Base-by-base conservation (phyloP, 2,113 vertebrate genomes). In the Gnathonemus echidnorhynchus region DNA sequence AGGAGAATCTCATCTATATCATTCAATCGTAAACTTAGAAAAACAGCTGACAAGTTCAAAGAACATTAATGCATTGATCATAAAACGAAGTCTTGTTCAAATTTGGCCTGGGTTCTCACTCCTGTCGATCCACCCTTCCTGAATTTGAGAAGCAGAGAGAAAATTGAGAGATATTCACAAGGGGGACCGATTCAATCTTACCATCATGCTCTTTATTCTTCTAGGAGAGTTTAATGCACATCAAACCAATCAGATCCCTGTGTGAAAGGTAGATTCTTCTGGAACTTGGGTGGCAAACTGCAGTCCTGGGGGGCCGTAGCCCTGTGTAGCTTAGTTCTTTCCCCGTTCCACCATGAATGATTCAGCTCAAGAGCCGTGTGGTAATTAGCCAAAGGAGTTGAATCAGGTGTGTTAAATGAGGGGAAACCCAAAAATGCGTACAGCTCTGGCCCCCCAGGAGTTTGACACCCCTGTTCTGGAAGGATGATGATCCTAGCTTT, bases 161-260 rank as follows among this genome's bases (percentile, higher is more conserved):
- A 5, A 10, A 90, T 89, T 85, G 86, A 90, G 90, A 86, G 62
- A 86, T 35, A 93, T 92, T 92, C 89, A 92, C 91, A 90, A 91
- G 66, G 9, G 85, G 56, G 58, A 88, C 52, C 89, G 87, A 92
- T 91, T 89, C 88, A 88, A 90, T 89, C 21, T 89, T 88, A 89
- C 53, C 87, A 49, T 80, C 74, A 8, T 6, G 35, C 88, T 80
- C n/a, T 91, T 89, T 89, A 84, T 52, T 19, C 90, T 89, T 62
- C 1, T 49, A 15, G 86, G 49, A 11, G 45, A 50, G 3, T 21
- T 11, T 31, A 31, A 5, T 6, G 9, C 56, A 86, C 42, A 53
- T 21, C 62, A 86, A 48, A 77, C 50, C 45, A 62, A 31, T 53
- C 8, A 42, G 42, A 89, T 13, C 19, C 42, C 89, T 88, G 42